Conservation (phyloP, 1,140 invertebrate genomes). For the Caenorhabditis tropicalis region DNA sequence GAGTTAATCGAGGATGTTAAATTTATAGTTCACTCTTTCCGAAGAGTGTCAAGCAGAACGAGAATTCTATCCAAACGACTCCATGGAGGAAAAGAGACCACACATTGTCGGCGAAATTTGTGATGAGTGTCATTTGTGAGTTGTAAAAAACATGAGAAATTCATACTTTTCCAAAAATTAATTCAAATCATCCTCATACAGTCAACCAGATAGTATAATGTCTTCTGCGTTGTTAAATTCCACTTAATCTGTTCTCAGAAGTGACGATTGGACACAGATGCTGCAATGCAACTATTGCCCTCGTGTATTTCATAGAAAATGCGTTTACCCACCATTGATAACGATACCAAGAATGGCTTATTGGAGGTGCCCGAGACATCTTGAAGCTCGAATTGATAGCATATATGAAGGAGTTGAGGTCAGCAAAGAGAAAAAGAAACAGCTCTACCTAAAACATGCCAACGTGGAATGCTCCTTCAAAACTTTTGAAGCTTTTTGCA, state of each 20-base stretch:
- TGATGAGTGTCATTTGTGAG: background rate
- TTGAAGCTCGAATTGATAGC: background rate
- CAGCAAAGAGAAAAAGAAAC: background rate
- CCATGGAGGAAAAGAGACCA: slow-evolving; percentile 15
- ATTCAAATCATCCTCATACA: too few relatives aligned
- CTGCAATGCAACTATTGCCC: background rate
- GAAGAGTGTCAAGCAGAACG: background rate
- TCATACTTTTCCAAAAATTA: background rate
- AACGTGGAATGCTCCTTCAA: background rate
- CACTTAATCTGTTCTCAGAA: background rate
- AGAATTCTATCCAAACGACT: background rate
- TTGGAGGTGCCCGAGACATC: slow-evolving; percentile 9
- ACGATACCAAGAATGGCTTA: background rate
- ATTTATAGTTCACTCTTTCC: background rate
- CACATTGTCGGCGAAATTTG: background rate
- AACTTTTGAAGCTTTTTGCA: background rate
- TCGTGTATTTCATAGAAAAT: background rate
- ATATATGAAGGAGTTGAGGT: background rate
- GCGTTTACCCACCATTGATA: background rate
- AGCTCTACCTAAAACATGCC: background rate
- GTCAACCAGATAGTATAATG: too few relatives aligned
- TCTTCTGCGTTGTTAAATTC: too few relatives aligned
- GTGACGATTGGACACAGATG: slow-evolving; percentile 3
- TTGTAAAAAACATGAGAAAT: background rate
- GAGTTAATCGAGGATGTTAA: background rate